Base-by-base conservation (phyloP, 1,140 invertebrate genomes). In the Rhagoletis zephyria region DNA sequence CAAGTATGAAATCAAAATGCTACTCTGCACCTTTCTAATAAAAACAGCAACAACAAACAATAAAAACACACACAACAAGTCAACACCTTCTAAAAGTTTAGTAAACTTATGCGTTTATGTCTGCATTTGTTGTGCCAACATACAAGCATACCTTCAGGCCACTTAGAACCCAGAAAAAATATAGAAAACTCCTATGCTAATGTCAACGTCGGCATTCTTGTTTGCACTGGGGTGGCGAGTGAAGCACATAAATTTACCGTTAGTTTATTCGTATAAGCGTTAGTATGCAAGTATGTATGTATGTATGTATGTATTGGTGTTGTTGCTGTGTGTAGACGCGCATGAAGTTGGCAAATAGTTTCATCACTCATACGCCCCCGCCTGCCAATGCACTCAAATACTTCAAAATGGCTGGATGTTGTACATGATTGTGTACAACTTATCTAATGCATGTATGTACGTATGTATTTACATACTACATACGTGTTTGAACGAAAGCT, bases 351-450 rank as follows among this genome's bases (percentile, higher is more conserved):
- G 64, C 64, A 67, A 67, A 67, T 67, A 67, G 64, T 67, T 67
- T 67, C 64, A 40, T 67, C 19, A 67, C 64, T 67, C 64, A 67
- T 67, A 67, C 64, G 64, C 64, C 64, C 64, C 64, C 30, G 51
- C 51, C 51, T 7, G 51, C 51, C 51, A 56, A 56, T 56, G 10
- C 10, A 56, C 30, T 30, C 30, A 56, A 56, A 56, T 56, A 10
- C 51, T 56, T 30, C 19, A 19, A 67, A 67, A 67, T 67, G 40
- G 64, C 30, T 67, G 64, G 30, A 30, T 30, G 30, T 30, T 30
- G 30, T 30, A 30, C 30, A 30, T 30, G 30, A 30, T 30, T 30
- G 30, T 30, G 30, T 30, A 30, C 30, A 30, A 30, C 30, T 30
- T 30, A 30, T 30, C 30, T 30, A n/a, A 30, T 67, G 64, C 9